These are phyloP conservation scores for Macaca mulatta DNA, from an alignment of 2,113 vertebrate genomes.

Conservation along the genomic window DNA sequence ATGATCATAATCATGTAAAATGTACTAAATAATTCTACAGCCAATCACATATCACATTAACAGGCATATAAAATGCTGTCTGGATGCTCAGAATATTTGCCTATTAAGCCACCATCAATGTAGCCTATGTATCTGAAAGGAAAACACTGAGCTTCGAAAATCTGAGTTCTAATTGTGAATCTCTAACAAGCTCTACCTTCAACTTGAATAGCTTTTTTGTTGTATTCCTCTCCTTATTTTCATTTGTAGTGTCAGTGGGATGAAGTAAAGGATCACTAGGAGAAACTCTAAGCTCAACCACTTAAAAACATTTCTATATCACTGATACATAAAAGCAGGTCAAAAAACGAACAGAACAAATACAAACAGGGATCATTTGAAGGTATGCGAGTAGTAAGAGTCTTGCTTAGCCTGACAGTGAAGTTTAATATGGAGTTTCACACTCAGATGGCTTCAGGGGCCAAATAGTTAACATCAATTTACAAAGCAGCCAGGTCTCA, in stretches of 20 bases:
- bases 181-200: neutral
- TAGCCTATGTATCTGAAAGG: neutral
- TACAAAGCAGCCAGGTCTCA: neutral
- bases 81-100: neutral
- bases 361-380: neutral
- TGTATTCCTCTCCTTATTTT: neutral
- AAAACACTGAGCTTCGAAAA: neutral
- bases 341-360: neutral
- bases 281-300: neutral
- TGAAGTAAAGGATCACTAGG: neutral
- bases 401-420: neutral
- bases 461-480: neutral
- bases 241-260: neutral
- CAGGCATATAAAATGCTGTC: neutral
- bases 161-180: neutral
- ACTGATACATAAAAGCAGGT: neutral
- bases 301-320: neutral
- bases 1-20: slow-evolving; percentile 16
- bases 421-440: neutral
- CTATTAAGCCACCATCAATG: neutral
- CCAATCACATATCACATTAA: neutral
- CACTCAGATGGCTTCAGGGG: neutral
- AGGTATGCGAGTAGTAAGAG: neutral
- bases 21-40: neutral
- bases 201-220: neutral